Conservation (phyloP, 2,888 invertebrate genomes). For the Arctia plantaginis region DNA sequence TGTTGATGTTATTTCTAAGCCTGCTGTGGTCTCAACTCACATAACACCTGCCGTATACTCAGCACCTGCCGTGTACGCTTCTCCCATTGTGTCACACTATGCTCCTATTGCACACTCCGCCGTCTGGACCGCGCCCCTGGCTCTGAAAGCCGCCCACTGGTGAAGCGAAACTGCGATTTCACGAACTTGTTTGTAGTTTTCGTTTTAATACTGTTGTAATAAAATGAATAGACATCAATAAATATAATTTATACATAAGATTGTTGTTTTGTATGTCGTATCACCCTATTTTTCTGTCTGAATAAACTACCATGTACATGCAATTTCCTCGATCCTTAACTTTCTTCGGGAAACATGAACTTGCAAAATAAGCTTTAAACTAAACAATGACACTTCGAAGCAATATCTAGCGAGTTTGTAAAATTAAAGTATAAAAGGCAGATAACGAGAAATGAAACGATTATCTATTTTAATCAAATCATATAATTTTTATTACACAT, state of each 20-base stretch:
- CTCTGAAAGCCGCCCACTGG: conserved; percentile 66
- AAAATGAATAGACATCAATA: conserved; percentile 74
- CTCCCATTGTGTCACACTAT: conserved; percentile 64
- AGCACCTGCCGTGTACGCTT: conserved; percentile 64
- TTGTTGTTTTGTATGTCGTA: conserved; percentile 30
- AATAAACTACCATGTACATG: neutral
- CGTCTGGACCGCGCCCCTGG: conserved; percentile 65
- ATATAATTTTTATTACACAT: no score
- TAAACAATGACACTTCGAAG: no score
- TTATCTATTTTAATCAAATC: no score
- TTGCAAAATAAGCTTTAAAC: no score
- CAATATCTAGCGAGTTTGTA: no score
- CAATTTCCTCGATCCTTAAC: no score
- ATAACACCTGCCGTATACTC: conserved; percentile 54
- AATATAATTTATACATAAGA: conserved; percentile 58
- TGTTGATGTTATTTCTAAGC: conserved; percentile 66
- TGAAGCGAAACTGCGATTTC: conserved; percentile 67
- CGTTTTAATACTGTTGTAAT: conserved; percentile 61
- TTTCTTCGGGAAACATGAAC: no score
- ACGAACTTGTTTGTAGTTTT: conserved; percentile 75
- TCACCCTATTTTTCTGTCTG: neutral
- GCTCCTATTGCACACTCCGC: conserved; percentile 70
- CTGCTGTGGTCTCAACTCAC: conserved; percentile 59
- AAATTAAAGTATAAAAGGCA: no score
- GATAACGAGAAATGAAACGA: no score